Base-by-base conservation (phyloP, 2,797 vertebrate genomes). In the Anabas testudineus region DNA sequence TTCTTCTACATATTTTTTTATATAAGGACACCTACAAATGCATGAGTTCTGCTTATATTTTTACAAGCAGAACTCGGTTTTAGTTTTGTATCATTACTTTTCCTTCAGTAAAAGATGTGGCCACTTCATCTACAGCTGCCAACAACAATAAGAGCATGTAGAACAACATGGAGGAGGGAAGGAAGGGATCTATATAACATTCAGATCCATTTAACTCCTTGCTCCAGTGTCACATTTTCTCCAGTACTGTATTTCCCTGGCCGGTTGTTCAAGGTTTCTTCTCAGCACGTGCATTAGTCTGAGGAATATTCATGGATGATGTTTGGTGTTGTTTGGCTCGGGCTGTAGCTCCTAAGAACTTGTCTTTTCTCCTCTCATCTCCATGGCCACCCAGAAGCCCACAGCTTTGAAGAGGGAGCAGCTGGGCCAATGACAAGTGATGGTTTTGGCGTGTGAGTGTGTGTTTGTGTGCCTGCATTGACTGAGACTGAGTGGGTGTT, bases 361-460 rank as follows among this genome's bases (percentile, higher is more conserved):
- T 78, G 66, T 83, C 79, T 60, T 67, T 74, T 74, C 81, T 77
- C 28, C 67, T 80, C 81, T 87, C 79, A 66, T 86, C 81, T 80
- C 67, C 74, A 57, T 28, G 90, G 86, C 90, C 91, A 92, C 89
- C 89, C 90, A 90, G 87, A 89, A 91, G 83, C 81, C 81, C 71
- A 67, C 74, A 59, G 82, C 88, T 90, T 87, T 91, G 89, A 92
- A 88, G 87, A 86, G 81, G 78, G 60, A 87, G 80, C 88, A 91
- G 91, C 90, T 92, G 90, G 88, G 84, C 86, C 88, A 86, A 87
- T 87, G 88, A 88, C 89, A 90, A 88, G 88, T 76, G 84, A 89
- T 84, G 84, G 78, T 89, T 89, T 88, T 85, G 81, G 87, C 67
- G 64, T 83, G 70, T 78, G 78, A 28, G 66, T 53, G 47, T 51